phyloP scores from a whole-genome alignment of 2,113 vertebrate species.

The Apteryx mantelli region DNA sequence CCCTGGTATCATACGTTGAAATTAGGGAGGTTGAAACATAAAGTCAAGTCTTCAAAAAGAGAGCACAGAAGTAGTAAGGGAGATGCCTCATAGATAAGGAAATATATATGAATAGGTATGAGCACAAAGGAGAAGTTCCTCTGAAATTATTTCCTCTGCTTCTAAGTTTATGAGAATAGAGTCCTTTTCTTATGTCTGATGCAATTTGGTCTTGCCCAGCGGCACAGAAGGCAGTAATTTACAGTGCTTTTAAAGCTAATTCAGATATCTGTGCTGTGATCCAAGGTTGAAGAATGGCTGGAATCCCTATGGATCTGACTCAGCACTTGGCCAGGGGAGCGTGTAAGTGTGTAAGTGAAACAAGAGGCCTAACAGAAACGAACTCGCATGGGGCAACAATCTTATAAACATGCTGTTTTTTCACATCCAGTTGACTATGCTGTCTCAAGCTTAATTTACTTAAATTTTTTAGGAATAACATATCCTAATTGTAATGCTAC shows the following conservation, averaged over 20 bases:
- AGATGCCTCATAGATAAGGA: background rate
- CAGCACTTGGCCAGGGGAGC: rapidly evolving
- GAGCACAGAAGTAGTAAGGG: background rate
- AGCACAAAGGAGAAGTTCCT: background rate
- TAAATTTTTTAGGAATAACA: background rate
- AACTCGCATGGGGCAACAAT: background rate
- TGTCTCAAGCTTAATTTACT: background rate
- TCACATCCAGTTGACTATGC: background rate
- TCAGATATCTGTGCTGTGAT: background rate
- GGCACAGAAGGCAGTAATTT: background rate
- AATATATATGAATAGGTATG: background rate
- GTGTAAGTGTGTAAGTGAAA: background rate
- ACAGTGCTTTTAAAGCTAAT: background rate
- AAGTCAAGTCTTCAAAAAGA: background rate
- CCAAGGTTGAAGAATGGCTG: rapidly evolving
- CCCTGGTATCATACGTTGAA: background rate
- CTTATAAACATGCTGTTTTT: background rate
- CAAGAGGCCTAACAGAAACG: background rate
- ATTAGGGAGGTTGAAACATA: background rate
- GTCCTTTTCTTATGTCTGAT: background rate
- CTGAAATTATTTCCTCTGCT: background rate
- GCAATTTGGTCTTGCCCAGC: background rate
- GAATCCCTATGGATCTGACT: background rate
- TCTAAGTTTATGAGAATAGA: background rate
- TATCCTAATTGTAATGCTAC: background rate